phyloP scores from a whole-genome alignment of 1,140 invertebrate genomes.

The Trichonephila clavata region DNA sequence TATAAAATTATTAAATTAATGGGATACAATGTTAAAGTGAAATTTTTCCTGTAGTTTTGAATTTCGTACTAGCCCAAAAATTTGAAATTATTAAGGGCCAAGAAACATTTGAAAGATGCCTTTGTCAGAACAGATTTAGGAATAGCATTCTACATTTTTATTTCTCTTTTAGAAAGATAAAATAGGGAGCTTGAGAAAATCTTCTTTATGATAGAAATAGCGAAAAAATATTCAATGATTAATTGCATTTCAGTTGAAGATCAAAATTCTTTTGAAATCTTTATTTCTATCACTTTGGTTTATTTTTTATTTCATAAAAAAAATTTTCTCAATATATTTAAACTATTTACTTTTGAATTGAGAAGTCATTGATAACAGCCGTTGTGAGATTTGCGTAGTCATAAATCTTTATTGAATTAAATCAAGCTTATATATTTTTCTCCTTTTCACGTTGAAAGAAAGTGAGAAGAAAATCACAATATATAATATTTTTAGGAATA shows the following conservation, averaged over 20 bases:
- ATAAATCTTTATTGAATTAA: conserved; percentile 18
- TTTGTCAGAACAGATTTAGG: too few relatives aligned
- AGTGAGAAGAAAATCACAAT: not conserved
- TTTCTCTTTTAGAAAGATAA: too few relatives aligned
- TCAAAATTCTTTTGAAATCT: not conserved
- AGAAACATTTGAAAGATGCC: too few relatives aligned
- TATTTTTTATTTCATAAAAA: not conserved
- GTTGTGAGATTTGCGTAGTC: not conserved
- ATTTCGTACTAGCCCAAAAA: too few relatives aligned
- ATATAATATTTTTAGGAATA: too few relatives aligned
- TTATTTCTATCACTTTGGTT: not conserved
- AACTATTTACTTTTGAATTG: not conserved
- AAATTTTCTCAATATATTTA: not conserved
- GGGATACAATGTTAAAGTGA: too few relatives aligned
- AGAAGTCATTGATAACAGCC: not conserved
- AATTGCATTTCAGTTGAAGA: not conserved
- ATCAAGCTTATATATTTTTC: not conserved
- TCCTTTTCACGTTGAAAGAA: not conserved
- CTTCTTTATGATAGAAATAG: not conserved
- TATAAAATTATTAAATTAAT: too few relatives aligned
- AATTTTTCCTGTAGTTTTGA: too few relatives aligned
- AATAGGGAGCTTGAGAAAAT: not conserved
- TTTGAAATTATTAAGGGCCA: too few relatives aligned
- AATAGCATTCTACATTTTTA: too few relatives aligned
- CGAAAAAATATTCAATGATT: not conserved